phyloP scores from a whole-genome alignment of 1,140 invertebrate genomes.

The Thaumatotibia leucotreta region DNA sequence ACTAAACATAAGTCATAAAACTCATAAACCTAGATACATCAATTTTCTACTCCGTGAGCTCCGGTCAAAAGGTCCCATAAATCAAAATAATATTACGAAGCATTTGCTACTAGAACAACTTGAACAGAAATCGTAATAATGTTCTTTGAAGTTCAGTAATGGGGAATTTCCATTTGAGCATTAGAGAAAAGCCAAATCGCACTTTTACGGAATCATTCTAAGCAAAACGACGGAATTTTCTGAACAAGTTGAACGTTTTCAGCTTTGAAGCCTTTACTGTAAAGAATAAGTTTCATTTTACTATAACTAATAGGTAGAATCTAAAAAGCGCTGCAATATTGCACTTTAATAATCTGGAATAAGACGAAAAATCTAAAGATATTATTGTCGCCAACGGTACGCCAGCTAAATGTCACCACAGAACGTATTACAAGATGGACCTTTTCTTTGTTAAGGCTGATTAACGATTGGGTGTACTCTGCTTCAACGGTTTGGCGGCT shows the following conservation, averaged over 20 bases:
- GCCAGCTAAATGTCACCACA: background rate
- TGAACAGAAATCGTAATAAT: background rate
- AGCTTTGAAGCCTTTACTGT: background rate
- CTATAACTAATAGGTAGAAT: background rate
- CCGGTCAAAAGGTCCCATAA: background rate
- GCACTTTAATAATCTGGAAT: background rate
- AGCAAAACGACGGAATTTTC: background rate
- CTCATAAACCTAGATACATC: background rate
- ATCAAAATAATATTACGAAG: background rate
- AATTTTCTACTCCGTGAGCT: background rate
- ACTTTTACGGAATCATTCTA: background rate
- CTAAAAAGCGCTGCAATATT: background rate
- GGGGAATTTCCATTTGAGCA: background rate
- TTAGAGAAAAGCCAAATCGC: background rate
- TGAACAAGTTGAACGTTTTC: background rate
- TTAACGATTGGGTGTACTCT: background rate
- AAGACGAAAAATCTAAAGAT: background rate
- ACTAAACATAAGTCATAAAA: background rate
- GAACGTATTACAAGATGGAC: background rate
- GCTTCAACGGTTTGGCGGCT: background rate
- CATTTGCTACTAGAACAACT: background rate
- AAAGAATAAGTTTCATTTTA: background rate
- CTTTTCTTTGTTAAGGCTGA: background rate
- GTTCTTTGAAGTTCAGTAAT: background rate
- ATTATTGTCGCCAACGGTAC: background rate